Base-by-base conservation (phyloP, 2,888 invertebrate genomes). In the Linyphia triangularis region DNA sequence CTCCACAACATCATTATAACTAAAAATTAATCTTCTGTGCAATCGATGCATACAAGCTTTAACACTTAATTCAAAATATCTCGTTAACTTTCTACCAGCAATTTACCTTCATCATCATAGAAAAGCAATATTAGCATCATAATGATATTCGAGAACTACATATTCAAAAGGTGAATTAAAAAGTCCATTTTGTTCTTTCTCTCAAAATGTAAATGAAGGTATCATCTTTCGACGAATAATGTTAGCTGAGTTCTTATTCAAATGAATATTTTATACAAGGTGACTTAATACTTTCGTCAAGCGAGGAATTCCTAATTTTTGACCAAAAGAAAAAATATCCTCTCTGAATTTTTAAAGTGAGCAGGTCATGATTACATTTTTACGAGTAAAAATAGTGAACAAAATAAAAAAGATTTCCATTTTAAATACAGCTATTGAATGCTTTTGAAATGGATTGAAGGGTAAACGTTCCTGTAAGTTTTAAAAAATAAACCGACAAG, bases 141-240 rank as follows among this genome's bases (percentile, higher is more conserved):
- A 69, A 69, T n/a, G 22, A 19, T 28, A 37, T 69, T 69, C 69
- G 1, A 19, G 22, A 37, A 33, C 33, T 30, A 19, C 33, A 63
- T 63, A n/a, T 28, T 69, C 33, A 37, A 37, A 30, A 69, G n/a
- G 16, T 3, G 22, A 69, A 33, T 30, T 69, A 69, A 65, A 65
- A 16, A 10, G 28, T 16, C 0, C 5, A 28, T 65, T 26, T 16
- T 28, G n/a, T 67, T 67, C 33, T 69, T 69, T 63, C 26, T 22
- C 13, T 33, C 13, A 16, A 37, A 37, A 69, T 69, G 69, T 33
- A 69, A 69, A 69, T 69, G 69, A 19, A 28, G 63, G 19, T 77
- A 33, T 40, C 63, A 61, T 37, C 19, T 40, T 28, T 26, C 19
- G 28, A 30, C 30, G 9, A 75, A 61, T 61, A 63, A 16, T 77